These are phyloP conservation scores for Cyclura pinguis DNA, from an alignment of 2,797 vertebrate species.

Conservation along the genomic window DNA sequence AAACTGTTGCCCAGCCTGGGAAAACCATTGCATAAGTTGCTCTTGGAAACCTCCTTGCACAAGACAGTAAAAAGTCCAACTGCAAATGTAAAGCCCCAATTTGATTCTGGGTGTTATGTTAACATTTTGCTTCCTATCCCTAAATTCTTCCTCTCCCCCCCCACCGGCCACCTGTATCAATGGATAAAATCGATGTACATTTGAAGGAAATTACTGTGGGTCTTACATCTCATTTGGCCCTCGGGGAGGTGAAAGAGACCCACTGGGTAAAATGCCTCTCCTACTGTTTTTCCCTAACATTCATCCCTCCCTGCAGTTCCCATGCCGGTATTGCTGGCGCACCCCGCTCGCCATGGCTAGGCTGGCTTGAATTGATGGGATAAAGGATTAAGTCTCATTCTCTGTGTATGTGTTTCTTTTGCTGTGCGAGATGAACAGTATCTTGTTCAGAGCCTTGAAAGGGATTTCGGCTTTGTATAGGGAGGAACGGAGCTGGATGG, in stretches of 20 bases:
- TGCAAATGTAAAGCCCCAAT: no score
- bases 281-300: no score
- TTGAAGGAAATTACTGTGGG: background rate
- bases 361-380: constrained; percentile 48
- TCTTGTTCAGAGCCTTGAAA: constrained; percentile 58
- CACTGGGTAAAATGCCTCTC: background rate
- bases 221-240: background rate
- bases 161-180: no score
- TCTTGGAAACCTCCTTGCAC: no score
- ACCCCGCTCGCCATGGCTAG: background rate
- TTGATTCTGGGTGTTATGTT: no score
- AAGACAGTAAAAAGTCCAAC: no score
- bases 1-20: no score
- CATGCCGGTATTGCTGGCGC: no score
- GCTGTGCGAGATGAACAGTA: constrained; percentile 47
- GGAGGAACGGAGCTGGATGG: constrained; percentile 15
- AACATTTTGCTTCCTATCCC: no score
- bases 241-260: background rate
- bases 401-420: background rate
- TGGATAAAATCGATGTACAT: background rate
- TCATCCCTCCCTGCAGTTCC: rapidly evolving
- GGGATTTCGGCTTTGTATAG: constrained; percentile 55
- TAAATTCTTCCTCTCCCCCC: no score
- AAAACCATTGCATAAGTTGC: no score
- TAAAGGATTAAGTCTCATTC: constrained; percentile 55